These are phyloP conservation scores for Trypoxylon attenuatum DNA, from an alignment of 2,888 invertebrate species.

Conservation along the genomic window DNA sequence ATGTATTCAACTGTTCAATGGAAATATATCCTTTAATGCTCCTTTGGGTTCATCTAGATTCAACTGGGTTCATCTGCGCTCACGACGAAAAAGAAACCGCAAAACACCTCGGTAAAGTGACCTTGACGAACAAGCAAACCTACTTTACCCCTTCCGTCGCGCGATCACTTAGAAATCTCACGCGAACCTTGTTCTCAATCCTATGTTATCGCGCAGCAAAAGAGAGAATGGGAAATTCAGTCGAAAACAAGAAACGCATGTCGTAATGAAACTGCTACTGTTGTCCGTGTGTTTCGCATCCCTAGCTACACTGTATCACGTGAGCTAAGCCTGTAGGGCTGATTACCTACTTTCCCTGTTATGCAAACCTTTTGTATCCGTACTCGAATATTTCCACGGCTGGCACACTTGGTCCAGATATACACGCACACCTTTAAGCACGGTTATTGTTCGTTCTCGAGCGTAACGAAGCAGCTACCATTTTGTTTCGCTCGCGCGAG, in stretches of 20 bases:
- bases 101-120: not conserved
- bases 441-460: conserved; percentile 56
- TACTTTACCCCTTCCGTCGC: too few species aligned
- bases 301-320: too few species aligned
- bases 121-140: too few species aligned
- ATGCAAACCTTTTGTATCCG: not conserved
- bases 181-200: too few species aligned
- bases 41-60: not conserved
- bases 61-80: not conserved
- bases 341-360: conserved; percentile 1
- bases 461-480: conserved; percentile 64
- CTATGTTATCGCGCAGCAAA: not conserved
- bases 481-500: conserved; percentile 62
- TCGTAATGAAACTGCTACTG: not conserved
- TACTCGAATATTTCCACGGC: conserved; percentile 4
- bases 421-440: conserved; percentile 50
- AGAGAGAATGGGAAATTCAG: conserved; percentile 1
- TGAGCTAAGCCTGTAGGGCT: too few species aligned
- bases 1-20: conserved; percentile 5
- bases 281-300: not conserved
- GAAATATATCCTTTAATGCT: not conserved
- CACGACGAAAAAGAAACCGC: not conserved
- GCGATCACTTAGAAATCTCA: too few species aligned
- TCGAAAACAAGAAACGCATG: not conserved
- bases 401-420: conserved; percentile 56